phyloP scores from a whole-genome alignment of 2,888 invertebrate species.

The Colletes collaris region DNA sequence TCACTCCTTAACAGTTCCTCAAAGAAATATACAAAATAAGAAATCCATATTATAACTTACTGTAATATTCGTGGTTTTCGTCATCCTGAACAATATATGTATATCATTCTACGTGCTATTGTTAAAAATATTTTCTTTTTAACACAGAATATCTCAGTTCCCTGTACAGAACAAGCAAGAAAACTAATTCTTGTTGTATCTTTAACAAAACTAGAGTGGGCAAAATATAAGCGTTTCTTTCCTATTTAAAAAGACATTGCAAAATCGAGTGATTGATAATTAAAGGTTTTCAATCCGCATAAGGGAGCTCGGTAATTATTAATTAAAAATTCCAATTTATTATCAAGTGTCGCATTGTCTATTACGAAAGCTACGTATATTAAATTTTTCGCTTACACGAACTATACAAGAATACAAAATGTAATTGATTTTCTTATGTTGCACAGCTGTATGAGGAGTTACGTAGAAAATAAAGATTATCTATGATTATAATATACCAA shows the following conservation, averaged over 20 bases:
- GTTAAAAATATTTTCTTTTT: slow-evolving; percentile 46
- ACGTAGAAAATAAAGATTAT: slow-evolving; percentile 65
- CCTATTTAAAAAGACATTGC: slow-evolving; percentile 32
- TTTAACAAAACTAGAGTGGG: slow-evolving; percentile 36
- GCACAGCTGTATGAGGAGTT: slow-evolving; percentile 57
- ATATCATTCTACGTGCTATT: slow-evolving; percentile 42
- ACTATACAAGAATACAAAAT: slow-evolving; percentile 46
- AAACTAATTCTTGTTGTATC: slow-evolving; percentile 24
- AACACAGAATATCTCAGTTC: slow-evolving; percentile 12
- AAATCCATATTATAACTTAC: slow-evolving; percentile 67
- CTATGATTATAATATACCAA: slow-evolving; percentile 54
- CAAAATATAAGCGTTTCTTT: slow-evolving; percentile 19
- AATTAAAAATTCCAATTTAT: slow-evolving; percentile 48
- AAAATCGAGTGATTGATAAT: slow-evolving; percentile 27
- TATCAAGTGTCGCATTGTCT: slow-evolving; percentile 50
- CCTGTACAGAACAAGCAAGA: slow-evolving; percentile 37
- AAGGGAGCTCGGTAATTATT: slow-evolving; percentile 46
- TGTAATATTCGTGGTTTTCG: slow-evolving; percentile 56
- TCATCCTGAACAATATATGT: slow-evolving; percentile 56
- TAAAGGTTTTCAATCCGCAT: slow-evolving; percentile 42
- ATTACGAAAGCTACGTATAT: slow-evolving; percentile 27
- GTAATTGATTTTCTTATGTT: slow-evolving; percentile 60
- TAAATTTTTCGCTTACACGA: slow-evolving; percentile 33
- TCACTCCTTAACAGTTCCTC: slow-evolving; percentile 73
- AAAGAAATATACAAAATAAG: slow-evolving; percentile 73